Conservation (phyloP, 2,888 invertebrate species). For the Hipparchia semele region DNA sequence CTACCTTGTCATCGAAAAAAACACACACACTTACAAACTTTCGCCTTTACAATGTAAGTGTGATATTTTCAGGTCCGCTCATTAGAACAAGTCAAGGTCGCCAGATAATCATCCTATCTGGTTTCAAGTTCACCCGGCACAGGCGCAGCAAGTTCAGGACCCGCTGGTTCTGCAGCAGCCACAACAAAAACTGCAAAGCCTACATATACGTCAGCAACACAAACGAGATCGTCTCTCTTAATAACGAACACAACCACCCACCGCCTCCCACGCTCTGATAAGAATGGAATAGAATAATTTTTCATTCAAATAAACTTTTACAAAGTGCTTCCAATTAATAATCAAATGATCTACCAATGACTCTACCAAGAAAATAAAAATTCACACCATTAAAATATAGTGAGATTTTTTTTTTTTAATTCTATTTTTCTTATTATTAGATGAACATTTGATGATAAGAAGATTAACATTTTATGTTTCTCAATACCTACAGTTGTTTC, state of each 20-base stretch:
- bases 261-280: neutral
- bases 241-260: neutral
- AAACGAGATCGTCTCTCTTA: neutral
- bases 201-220: neutral
- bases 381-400: too few relatives aligned
- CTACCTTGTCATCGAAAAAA: too few relatives aligned
- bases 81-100: neutral
- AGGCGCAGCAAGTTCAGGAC: neutral
- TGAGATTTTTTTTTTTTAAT: too few relatives aligned
- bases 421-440: too few relatives aligned
- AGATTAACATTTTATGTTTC: too few relatives aligned
- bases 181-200: neutral
- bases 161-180: neutral
- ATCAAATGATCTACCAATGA: neutral
- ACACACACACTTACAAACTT: too few relatives aligned
- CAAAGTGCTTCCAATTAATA: neutral
- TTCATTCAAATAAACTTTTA: too few relatives aligned
- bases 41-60: too few relatives aligned
- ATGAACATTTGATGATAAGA: too few relatives aligned
- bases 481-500: too few relatives aligned
- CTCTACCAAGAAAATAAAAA: neutral
- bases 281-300: too few relatives aligned
- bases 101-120: neutral
- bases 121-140: neutral
- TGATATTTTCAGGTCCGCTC: neutral